phyloP scores from a whole-genome alignment of 2,888 invertebrate genomes.

The Endotricha flammealis region DNA sequence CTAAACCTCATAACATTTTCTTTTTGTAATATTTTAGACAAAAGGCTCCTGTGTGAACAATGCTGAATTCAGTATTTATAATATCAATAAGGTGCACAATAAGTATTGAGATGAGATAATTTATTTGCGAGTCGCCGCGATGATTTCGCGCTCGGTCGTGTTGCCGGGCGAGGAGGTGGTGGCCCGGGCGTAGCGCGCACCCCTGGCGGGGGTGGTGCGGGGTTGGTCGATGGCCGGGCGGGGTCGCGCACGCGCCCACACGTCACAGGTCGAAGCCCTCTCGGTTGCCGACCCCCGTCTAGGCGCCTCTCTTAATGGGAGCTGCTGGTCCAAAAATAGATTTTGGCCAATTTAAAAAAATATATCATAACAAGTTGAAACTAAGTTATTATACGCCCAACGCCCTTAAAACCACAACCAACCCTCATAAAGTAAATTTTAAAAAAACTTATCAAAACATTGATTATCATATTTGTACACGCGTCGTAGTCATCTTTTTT shows the following conservation, averaged over 20 bases:
- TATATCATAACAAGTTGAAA: no score
- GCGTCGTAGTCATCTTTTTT: no score
- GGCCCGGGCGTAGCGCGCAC: constrained; percentile 17
- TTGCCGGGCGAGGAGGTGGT: constrained; percentile 24
- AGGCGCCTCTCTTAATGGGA: constrained; percentile 46
- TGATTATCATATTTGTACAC: no score
- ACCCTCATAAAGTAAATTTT: no score
- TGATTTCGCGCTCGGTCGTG: constrained; percentile 15
- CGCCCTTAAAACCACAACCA: no score
- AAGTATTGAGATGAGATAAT: not conserved
- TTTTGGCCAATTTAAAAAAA: constrained; percentile 4
- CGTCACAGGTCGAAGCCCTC: constrained; percentile 64
- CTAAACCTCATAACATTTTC: no score
- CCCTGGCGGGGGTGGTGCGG: constrained; percentile 26
- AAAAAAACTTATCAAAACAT: no score
- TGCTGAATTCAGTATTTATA: constrained; percentile 9
- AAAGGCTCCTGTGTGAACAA: no score
- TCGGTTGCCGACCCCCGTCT: constrained; percentile 69
- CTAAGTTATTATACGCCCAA: no score
- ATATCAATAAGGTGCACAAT: constrained; percentile 9
- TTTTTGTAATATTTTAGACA: no score
- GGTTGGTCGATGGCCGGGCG: constrained; percentile 57
- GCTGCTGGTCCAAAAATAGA: constrained; percentile 32
- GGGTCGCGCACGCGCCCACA: constrained; percentile 63
- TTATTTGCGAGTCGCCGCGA: not conserved